Conservation (phyloP, 2,113 vertebrate species). For the Edolisoma coerulescens region DNA sequence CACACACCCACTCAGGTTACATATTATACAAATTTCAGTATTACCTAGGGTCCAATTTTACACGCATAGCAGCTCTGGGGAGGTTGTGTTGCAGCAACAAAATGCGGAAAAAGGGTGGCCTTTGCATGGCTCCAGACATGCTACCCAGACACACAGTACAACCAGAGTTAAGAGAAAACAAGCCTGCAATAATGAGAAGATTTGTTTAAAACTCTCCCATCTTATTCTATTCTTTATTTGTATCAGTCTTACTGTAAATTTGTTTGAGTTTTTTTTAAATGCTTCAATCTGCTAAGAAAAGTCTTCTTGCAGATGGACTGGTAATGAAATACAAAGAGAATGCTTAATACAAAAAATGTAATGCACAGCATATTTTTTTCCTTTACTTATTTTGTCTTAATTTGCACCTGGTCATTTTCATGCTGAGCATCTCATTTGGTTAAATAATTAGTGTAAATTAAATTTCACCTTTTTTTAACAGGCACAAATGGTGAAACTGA, state of each 20-base stretch:
- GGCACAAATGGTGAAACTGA: neutral
- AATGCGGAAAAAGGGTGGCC: neutral
- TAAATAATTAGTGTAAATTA: slow-evolving; percentile 51
- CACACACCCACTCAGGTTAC: neutral
- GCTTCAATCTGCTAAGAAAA: slow-evolving; percentile 20
- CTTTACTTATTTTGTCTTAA: slow-evolving; percentile 16
- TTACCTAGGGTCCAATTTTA: neutral
- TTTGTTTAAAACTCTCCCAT: neutral
- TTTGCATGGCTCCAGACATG: neutral
- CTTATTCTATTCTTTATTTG: neutral
- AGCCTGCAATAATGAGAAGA: neutral
- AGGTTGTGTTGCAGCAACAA: neutral
- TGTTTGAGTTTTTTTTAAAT: neutral
- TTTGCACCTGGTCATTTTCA: slow-evolving; percentile 51
- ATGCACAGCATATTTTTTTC: neutral
- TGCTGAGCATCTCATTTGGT: neutral
- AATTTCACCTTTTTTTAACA: slow-evolving; percentile 14
- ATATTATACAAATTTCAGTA: neutral
- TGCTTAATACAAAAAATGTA: neutral
- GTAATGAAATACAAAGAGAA: slow-evolving; percentile 44
- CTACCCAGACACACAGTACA: neutral
- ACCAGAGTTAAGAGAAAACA: neutral
- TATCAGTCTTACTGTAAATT: neutral
- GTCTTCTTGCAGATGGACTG: slow-evolving; percentile 23
- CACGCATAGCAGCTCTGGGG: neutral